phyloP scores from a whole-genome alignment of 2,797 vertebrate genomes.

The Microtus agrestis region DNA sequence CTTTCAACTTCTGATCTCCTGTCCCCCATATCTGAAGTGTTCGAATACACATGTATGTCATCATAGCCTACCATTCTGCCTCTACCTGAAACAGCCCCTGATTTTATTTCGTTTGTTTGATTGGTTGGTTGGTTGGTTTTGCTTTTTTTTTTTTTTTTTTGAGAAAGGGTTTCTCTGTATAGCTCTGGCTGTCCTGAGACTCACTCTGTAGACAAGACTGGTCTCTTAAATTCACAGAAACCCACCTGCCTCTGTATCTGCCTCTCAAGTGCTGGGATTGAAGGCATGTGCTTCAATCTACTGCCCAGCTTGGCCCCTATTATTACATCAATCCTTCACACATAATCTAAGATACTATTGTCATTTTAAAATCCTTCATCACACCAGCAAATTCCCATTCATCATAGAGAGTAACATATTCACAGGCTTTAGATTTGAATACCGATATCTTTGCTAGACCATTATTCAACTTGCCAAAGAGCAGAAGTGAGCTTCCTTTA shows the following conservation, averaged over 20 bases:
- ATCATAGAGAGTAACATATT: neutral
- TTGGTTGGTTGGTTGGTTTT: neutral
- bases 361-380: slow-evolving; percentile 32
- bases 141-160: neutral
- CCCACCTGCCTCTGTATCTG: neutral
- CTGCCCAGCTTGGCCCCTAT: neutral
- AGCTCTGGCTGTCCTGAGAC: neutral
- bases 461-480: slow-evolving; percentile 21
- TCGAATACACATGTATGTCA: neutral
- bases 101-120: neutral
- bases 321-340: neutral
- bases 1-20: neutral
- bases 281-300: neutral
- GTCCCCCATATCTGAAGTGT: neutral
- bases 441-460: neutral
- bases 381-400: neutral
- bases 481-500: slow-evolving; percentile 2
- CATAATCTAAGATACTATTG: neutral
- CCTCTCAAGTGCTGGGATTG: neutral
- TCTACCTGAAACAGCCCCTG: neutral
- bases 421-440: slow-evolving; percentile 11
- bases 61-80: neutral
- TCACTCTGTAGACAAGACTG: neutral
- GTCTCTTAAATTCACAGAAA: neutral
- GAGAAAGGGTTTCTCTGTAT: neutral